phyloP scores from a whole-genome alignment of 2,113 vertebrate genomes.

The Tetrax tetrax region DNA sequence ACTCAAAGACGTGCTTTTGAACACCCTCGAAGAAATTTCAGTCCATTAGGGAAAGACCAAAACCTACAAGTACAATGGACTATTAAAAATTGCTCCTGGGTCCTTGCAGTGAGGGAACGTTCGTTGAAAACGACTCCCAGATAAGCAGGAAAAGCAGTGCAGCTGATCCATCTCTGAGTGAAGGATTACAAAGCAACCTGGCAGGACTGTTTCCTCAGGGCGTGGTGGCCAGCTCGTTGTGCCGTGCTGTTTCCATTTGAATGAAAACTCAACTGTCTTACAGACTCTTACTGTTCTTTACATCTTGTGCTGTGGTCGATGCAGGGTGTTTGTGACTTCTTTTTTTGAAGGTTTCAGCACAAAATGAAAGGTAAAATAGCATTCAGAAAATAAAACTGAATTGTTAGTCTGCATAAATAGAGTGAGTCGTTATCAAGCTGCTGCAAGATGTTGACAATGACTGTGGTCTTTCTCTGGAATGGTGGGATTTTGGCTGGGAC shows the following conservation, averaged over 20 bases:
- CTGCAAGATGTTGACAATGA: neutral
- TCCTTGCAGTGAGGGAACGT: neutral
- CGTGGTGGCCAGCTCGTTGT: neutral
- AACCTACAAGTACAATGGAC: neutral
- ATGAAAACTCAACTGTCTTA: neutral
- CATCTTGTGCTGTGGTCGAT: accelerated
- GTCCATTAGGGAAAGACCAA: neutral
- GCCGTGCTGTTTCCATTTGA: neutral
- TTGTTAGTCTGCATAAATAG: neutral
- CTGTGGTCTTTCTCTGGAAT: neutral
- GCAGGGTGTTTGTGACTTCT: neutral
- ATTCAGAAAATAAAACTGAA: neutral
- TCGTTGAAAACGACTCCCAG: neutral
- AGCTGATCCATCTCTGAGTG: neutral
- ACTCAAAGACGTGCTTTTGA: neutral
- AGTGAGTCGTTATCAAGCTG: neutral
- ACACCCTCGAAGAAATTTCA: neutral
- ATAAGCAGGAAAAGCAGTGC: neutral
- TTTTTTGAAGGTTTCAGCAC: neutral
- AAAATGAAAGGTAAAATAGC: neutral
- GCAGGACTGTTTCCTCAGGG: neutral
- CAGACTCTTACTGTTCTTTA: neutral
- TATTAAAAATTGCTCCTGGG: neutral
- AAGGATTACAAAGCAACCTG: neutral
- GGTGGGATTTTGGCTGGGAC: neutral